These are phyloP conservation scores for Chrysolina americana DNA, from an alignment of 2,888 invertebrate species.

Conservation along the genomic window DNA sequence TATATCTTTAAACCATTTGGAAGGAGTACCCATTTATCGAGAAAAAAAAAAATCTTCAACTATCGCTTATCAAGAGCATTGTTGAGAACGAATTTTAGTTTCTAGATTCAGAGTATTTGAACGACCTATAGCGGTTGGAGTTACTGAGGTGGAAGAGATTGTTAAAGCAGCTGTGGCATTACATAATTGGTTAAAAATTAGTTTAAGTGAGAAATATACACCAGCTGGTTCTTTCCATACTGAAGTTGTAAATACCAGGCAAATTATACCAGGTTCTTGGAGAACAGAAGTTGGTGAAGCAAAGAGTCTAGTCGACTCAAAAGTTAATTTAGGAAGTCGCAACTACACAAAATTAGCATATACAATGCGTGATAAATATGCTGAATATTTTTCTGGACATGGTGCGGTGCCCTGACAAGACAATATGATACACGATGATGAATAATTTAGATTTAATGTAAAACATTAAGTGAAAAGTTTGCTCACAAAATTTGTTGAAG, in stretches of 20 bases:
- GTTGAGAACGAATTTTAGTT: conserved; percentile 42
- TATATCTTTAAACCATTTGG: conserved; percentile 28
- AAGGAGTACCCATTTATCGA: background rate
- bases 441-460: conserved; percentile 39
- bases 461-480: conserved; percentile 38
- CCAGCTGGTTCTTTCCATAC: conserved; percentile 20
- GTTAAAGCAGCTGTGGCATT: conserved; percentile 31
- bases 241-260: conserved; percentile 42
- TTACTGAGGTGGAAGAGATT: conserved; percentile 19
- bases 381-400: conserved; percentile 48
- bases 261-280: conserved; percentile 49
- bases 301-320: too few relatives aligned
- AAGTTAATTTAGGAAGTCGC: conserved; percentile 25
- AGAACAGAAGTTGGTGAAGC: conserved; percentile 35
- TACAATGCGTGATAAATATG: conserved; percentile 31
- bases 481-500: conserved; percentile 41
- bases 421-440: conserved; percentile 45
- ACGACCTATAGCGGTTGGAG: conserved; percentile 24
- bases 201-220: background rate
- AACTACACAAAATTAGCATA: background rate
- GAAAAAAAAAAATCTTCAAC: conserved; percentile 34
- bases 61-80: conserved; percentile 25
- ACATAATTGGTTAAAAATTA: conserved; percentile 25
- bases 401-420: conserved; percentile 51
- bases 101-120: conserved; percentile 23